Conservation (phyloP, 2,113 vertebrate genomes). For the Myotis lucifugus region DNA sequence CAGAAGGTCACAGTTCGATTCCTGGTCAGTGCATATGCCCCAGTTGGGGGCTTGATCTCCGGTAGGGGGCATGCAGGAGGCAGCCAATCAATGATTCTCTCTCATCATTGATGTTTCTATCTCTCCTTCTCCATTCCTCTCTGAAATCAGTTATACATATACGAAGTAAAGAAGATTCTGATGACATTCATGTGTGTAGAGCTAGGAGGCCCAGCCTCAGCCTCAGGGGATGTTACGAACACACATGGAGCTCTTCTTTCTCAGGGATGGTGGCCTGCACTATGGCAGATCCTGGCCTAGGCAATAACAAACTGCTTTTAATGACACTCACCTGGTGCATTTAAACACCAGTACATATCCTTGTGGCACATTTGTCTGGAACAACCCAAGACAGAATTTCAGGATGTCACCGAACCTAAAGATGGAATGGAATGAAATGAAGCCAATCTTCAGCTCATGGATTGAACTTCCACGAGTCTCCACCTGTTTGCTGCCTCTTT, state of each 20-base stretch:
- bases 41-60: too few species aligned
- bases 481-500: background rate
- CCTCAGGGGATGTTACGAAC: background rate
- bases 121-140: too few species aligned
- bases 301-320: background rate
- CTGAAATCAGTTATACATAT: too few species aligned
- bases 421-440: background rate
- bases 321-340: background rate
- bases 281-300: background rate
- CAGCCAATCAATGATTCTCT: too few species aligned
- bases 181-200: background rate
- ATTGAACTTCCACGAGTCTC: background rate
- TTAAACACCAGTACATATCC: background rate
- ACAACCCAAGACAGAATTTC: background rate
- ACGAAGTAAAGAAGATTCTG: background rate
- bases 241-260: background rate
- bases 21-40: too few species aligned
- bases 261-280: background rate
- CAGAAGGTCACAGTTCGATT: too few species aligned
- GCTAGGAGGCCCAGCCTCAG: background rate
- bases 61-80: too few species aligned
- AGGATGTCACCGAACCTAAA: background rate
- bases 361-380: background rate
- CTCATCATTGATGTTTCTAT: too few species aligned
- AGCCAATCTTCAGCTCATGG: background rate